Conservation (phyloP, 2,888 invertebrate genomes). For the Ecliptopera silaceata region DNA sequence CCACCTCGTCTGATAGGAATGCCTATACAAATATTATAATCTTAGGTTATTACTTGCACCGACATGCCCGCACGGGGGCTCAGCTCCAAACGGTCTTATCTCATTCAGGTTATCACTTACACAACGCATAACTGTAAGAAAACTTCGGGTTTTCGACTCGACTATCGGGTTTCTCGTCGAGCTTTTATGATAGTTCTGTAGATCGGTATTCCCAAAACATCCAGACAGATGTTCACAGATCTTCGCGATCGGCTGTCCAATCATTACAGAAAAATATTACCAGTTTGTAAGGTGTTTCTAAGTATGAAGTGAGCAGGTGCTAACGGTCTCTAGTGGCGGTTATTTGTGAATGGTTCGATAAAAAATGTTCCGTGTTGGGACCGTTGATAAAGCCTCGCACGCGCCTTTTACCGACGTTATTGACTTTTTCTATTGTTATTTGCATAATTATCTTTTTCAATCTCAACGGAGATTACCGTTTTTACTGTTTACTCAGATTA, state of each 20-base stretch:
- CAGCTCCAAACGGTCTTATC: constrained; percentile 62
- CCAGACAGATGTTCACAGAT: constrained; percentile 9
- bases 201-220: constrained; percentile 19
- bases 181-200: constrained; percentile 38
- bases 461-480: constrained; percentile 3
- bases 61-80: constrained; percentile 40
- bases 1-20: constrained; percentile 34
- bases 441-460: constrained; percentile 31
- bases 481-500: constrained; percentile 6
- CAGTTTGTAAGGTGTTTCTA: constrained; percentile 35
- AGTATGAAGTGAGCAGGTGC: constrained; percentile 61
- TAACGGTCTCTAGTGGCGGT: constrained; percentile 75
- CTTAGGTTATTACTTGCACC: constrained; percentile 54
- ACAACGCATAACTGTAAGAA: constrained; percentile 69
- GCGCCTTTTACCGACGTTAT: constrained; percentile 47
- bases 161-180: constrained; percentile 48
- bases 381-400: constrained; percentile 61
- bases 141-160: constrained; percentile 54
- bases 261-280: constrained; percentile 13
- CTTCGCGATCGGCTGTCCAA: constrained; percentile 9
- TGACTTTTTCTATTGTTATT: constrained; percentile 45
- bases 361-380: constrained; percentile 64
- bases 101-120: constrained; percentile 69
- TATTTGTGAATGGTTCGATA: constrained; percentile 70
- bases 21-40: constrained; percentile 62